Conservation (phyloP, 2,888 invertebrate species). For the Lepidocyrtoides sp. region DNA sequence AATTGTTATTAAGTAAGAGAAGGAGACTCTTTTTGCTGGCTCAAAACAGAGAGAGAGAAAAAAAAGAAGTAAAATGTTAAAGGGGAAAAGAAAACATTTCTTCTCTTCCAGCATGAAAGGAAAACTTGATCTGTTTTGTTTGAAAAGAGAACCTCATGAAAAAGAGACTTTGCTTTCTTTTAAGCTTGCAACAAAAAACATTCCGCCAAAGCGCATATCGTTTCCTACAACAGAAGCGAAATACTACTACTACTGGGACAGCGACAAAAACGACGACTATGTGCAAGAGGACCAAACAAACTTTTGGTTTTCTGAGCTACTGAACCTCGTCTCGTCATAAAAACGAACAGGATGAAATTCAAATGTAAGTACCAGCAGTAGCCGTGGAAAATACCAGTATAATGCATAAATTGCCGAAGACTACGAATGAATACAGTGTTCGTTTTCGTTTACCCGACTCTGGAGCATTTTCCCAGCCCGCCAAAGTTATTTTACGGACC, state of each 20-base stretch:
- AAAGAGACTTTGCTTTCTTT: neutral
- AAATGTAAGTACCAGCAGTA: neutral
- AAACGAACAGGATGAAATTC: neutral
- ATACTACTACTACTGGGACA: neutral
- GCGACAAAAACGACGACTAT: neutral
- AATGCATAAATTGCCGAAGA: conserved; percentile 46
- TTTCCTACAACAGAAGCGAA: neutral
- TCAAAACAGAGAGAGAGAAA: neutral
- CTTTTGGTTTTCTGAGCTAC: neutral
- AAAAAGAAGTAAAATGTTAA: neutral
- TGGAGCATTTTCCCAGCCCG: conserved; percentile 54
- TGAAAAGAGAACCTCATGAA: conserved; percentile 15
- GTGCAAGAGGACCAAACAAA: too few relatives aligned
- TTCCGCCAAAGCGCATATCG: neutral
- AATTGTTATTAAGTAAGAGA: conserved; percentile 27
- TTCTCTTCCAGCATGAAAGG: conserved; percentile 5
- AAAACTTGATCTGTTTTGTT: conserved; percentile 42
- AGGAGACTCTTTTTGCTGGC: too few relatives aligned
- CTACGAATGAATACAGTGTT: conserved; percentile 48
- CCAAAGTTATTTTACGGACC: conserved; percentile 47
- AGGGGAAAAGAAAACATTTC: conserved; percentile 13
- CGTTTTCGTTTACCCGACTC: conserved; percentile 60
- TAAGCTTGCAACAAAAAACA: neutral
- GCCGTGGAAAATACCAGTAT: neutral
- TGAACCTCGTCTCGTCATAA: neutral